phyloP scores from a whole-genome alignment of 2,888 invertebrate genomes.

The Synergus laeviventris region DNA sequence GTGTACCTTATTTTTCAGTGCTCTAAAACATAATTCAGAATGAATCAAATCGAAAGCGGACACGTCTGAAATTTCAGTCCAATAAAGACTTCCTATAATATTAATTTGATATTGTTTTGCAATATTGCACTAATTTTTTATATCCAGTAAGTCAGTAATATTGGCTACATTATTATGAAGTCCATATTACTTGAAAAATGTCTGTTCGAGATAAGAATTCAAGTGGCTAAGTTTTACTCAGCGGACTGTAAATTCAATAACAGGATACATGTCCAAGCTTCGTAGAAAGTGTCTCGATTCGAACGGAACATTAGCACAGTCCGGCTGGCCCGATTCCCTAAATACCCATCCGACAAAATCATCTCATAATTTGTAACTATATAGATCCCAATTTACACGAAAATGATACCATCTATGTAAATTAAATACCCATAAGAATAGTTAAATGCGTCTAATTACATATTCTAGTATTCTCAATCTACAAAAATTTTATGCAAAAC shows the following conservation, averaged over 20 bases:
- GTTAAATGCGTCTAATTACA: neutral
- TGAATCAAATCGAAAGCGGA: too few relatives aligned
- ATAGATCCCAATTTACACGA: neutral
- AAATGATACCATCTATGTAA: neutral
- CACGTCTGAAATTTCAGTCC: neutral
- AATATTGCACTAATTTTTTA: too few relatives aligned
- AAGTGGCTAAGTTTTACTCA: neutral
- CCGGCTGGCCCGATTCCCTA: constrained; percentile 62
- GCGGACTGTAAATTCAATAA: constrained; percentile 46
- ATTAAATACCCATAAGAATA: neutral
- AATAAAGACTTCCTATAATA: neutral
- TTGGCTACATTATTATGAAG: too few relatives aligned
- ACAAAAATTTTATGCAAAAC: neutral
- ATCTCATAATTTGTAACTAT: neutral
- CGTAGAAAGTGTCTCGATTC: constrained; percentile 63
- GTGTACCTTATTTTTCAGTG: too few relatives aligned
- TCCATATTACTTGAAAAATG: constrained; percentile 1
- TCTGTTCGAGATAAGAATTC: neutral
- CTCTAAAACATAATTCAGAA: too few relatives aligned
- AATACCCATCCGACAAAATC: constrained; percentile 54
- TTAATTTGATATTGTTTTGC: neutral
- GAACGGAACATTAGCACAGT: constrained; percentile 58
- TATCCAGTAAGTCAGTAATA: too few relatives aligned
- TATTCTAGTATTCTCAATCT: neutral
- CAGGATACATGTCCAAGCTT: constrained; percentile 48